phyloP scores from a whole-genome alignment of 2,113 vertebrate species.

The Hoplias malabaricus region DNA sequence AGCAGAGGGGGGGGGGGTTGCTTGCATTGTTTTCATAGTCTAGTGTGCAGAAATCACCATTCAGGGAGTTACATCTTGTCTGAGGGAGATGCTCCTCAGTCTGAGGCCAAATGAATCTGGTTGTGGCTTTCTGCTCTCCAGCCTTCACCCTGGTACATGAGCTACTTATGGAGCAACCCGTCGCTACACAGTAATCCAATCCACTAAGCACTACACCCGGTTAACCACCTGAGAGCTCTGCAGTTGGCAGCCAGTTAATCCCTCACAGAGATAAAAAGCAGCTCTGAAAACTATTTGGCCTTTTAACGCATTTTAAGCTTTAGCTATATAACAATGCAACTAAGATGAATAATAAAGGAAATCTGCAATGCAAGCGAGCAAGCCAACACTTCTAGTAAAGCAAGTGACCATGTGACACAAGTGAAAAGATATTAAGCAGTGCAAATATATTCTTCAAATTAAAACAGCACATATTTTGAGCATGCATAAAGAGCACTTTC shows the following conservation, averaged over 20 bases:
- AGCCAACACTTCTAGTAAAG: neutral
- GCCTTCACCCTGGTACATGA: constrained; percentile 43
- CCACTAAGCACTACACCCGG: constrained; percentile 56
- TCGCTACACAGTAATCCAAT: constrained; percentile 58
- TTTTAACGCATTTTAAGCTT: constrained; percentile 22
- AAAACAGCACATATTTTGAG: no score
- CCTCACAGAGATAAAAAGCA: constrained; percentile 35
- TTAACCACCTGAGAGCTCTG: constrained; percentile 45
- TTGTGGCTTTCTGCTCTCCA: constrained; percentile 32
- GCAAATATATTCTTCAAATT: no score
- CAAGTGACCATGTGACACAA: neutral
- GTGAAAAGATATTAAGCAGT: neutral
- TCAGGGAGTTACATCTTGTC: constrained; percentile 41
- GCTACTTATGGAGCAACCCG: constrained; percentile 52
- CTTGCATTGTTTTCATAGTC: constrained; percentile 37
- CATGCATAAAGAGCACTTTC: no score
- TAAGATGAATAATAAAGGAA: neutral
- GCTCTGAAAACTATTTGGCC: constrained; percentile 25
- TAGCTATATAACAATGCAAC: neutral
- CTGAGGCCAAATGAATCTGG: constrained; percentile 31
- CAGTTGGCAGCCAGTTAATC: constrained; percentile 54
- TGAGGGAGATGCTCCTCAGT: constrained; percentile 30
- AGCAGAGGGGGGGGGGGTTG: constrained; percentile 28
- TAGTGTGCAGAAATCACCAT: constrained; percentile 34
- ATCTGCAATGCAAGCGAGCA: no score